Conservation (phyloP, 2,888 invertebrate genomes). For the Protodeltote pygarga region DNA sequence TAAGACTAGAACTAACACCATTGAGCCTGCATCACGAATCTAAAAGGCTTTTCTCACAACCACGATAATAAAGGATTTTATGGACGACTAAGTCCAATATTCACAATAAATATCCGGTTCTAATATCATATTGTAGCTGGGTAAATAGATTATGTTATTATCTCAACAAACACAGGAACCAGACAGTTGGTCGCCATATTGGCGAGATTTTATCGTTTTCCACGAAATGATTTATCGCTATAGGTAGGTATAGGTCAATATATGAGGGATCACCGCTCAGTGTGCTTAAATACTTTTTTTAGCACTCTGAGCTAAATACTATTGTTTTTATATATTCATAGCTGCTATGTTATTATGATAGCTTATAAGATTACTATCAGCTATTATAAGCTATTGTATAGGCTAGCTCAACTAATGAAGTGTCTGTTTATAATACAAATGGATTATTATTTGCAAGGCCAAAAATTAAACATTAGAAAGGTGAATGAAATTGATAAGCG, state of each 20-base stretch:
- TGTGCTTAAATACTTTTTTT: conserved; percentile 30
- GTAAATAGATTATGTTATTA: conserved; percentile 31
- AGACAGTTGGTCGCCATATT: conserved; percentile 41
- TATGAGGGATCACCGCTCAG: conserved; percentile 33
- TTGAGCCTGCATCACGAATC: no score
- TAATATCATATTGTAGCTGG: conserved; percentile 9
- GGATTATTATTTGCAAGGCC: no score
- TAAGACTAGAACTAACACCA: no score
- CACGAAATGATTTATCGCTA: conserved; percentile 42
- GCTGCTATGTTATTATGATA: conserved; percentile 3
- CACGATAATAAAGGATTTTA: no score
- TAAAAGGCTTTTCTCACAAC: no score
- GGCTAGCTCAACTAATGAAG: no score
- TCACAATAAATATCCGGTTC: not conserved
- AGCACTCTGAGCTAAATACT: not conserved
- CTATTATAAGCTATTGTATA: no score
- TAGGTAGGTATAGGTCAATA: conserved; percentile 34
- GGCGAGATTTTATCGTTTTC: conserved; percentile 35
- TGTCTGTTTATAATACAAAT: no score
- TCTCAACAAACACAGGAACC: conserved; percentile 27
- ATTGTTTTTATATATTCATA: not conserved
- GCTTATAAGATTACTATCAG: no score
- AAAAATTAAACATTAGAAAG: no score
- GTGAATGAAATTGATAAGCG: no score
- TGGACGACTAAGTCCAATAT: no score